Evolutionary conservation across 64 coral and sea anemone genomes (phyloP), one percentile per base, ranked within the genome.

Genomic region (Trachythela sp.): DNA sequence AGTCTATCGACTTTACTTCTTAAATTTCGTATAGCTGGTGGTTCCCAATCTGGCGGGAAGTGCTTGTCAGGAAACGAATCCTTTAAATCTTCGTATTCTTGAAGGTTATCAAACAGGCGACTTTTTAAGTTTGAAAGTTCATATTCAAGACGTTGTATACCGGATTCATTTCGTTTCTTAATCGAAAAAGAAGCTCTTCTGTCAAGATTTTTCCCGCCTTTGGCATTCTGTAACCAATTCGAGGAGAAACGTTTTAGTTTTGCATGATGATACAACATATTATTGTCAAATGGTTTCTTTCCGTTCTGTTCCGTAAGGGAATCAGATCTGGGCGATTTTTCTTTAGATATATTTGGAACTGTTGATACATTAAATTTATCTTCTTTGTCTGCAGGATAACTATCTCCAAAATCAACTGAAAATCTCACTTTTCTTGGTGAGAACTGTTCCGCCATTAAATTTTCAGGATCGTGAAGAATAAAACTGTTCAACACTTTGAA

Each of bases 21-120:
- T 30, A 36, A 80, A 37, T 37, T 80, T 38, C 2, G 8, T 37
- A 35, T 80, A 39, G 6, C 9, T 80, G 75, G 75, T 80, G 32
- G 75, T 39, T 36, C n/a, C 75, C 75, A 80, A 17, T 35, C 34
- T 17, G 33, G 2, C 13, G 75, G 30, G 34, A 80, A 80, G 15
- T 13, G 31, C 17, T 80, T 80, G 3, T 80, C 75, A 11, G 32
- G 30, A 35, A 80, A 80, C 7, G 33, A 35, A 36, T 80, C 75
- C 30, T 80, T 80, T 6, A 77, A n/a, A 77, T 77, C 71, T 77
- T 77, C 71, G 31, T 77, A 80, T 80, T 80, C 4, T 36, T 80
- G 75, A 36, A 80, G 31, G 33, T 39, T 80, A 7, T 80, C 75
- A 80, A 80, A 13, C 2, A 80, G 20, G 15, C 75, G 31, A 80